Conservation (phyloP, 2,888 invertebrate genomes). For the Lucinisca nassula region DNA sequence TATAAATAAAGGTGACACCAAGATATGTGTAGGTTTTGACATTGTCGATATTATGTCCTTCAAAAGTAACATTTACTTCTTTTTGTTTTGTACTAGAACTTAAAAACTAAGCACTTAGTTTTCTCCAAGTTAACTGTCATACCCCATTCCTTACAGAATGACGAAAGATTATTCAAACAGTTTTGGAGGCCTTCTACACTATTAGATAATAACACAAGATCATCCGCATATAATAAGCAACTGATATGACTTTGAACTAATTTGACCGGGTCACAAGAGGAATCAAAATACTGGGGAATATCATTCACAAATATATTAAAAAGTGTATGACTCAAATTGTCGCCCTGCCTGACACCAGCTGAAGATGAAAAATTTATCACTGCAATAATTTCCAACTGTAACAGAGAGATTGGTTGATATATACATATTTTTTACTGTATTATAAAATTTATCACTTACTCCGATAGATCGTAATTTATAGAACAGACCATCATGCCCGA, state of each 20-base stretch:
- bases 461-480: neutral
- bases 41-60: too few species aligned
- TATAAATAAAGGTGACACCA: too few species aligned
- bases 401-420: neutral
- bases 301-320: constrained; percentile 25
- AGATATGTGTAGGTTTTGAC: too few species aligned
- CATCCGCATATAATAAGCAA: constrained; percentile 14
- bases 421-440: neutral
- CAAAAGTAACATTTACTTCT: too few species aligned
- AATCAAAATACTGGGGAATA: neutral
- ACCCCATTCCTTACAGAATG: too few species aligned
- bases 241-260: neutral
- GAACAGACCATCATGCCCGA: neutral
- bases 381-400: neutral
- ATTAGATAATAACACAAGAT: neutral
- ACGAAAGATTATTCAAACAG: neutral
- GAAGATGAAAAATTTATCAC: neutral
- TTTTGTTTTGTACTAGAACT: too few species aligned
- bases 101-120: too few species aligned
- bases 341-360: constrained; percentile 14
- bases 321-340: neutral
- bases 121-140: too few species aligned
- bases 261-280: neutral
- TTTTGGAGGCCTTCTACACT: constrained; percentile 14
- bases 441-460: neutral